Base-by-base conservation (phyloP, 1,140 invertebrate genomes). In the Dendroctonus ponderosae region DNA sequence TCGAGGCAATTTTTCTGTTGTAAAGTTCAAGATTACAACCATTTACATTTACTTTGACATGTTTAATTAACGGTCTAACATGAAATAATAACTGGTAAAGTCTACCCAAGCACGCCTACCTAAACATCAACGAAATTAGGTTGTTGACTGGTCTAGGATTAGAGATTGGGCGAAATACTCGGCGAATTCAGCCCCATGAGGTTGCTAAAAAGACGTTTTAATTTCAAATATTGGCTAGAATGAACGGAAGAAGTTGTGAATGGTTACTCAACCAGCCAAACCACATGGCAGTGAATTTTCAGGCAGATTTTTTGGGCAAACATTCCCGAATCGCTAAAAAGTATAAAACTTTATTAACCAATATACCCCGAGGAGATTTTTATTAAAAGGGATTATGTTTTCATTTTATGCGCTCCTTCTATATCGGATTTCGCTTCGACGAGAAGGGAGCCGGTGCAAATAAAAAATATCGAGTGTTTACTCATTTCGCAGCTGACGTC, bases 401-500 rank as follows among this genome's bases (percentile, higher is more conserved):
- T 66, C 63, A 58, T 66, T 66, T 66, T 66, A 66, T 66, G 50
- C 63, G 53, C 43, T 66, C 48, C 40, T 49, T 59, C 63, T 50
- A 52, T 66, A 66, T 66, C 63, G 51, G 15, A 58, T 66, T 66
- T 66, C 63, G 39, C 8, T 8, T 37, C 8, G 52, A 11, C 44
- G 38, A 66, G 42, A 44, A 57, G 12, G 48, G 53, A 40, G 51
- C 57, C n/a, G 12, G 53, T 40, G 56, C 49, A 66, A 66, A 66
- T 58, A 66, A 66, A 66, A 64, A 66, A 66, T 66, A 59, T 66
- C 63, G 63, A 59, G 62, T 68, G 67, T 68, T 68, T 68, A 68
- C 54, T 62, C 67, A 60, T 68, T 52, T 68, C 61, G 48, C 67
- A 68, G 67, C 67, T 68, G 67, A 68, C 67, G 67, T 62, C 61